Evolutionary conservation across 2,113 vertebrate species (phyloP), one percentile per base, ranked within the genome.

Genomic region (Brachypodius melanocephalos): DNA sequence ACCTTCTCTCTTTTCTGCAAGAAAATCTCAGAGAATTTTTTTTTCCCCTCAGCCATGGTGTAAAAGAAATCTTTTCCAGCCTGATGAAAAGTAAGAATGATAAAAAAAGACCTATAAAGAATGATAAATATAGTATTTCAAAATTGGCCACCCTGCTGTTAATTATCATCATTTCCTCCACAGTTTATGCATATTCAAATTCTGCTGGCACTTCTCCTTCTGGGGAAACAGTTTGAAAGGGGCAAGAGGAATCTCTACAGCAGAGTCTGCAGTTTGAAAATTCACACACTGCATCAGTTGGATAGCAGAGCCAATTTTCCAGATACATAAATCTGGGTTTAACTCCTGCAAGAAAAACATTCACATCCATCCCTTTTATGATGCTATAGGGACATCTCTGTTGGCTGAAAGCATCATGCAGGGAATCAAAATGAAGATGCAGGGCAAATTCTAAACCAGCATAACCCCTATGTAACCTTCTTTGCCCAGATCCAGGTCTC

Each of bases 101-200:
- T 77, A 48, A 72, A 92, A 93, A 81, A 81, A 91, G 34, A 55
- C 26, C 38, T 74, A 38, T 42, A 86, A 83, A 48, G 55, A 54
- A 92, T 31, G 62, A 88, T 63, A 83, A 89, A 91, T 46, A 43
- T 51, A 62, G 58, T 24, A 93, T 76, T 91, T 82, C 67, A 79
- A 73, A 92, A 94, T 4, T 63, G 68, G 75, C 51, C 51, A 88
- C 51, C 71, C 78, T 77, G 74, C 88, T 94, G 78, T 85, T 95
- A 92, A 95, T 96, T 91, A 94, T 85, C 46, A 79, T 61, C 49
- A 72, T 62, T 87, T 74, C 87, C 78, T 93, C 89, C 61, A 89
- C 46, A 85, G 71, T 76, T 94, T 91, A 82, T 52, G 62, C 91
- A 76, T 80, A 72, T 73, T 84, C 71, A 80, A 80, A 87, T 93